Base-by-base conservation (phyloP, 2,797 vertebrate genomes). In the Chelon auratus region DNA sequence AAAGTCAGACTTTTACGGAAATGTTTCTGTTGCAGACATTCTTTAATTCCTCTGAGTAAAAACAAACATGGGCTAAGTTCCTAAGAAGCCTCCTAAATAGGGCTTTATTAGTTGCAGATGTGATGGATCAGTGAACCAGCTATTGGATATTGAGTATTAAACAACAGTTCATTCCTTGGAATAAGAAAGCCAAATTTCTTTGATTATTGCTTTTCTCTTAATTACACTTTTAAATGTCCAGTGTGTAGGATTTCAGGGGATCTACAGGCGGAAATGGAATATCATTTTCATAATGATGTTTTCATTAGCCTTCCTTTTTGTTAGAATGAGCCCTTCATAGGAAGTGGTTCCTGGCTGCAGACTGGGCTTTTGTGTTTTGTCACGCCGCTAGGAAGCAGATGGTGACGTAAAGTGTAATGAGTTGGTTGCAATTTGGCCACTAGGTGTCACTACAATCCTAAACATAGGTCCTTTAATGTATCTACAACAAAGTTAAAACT, bases 31-130 rank as follows among this genome's bases (percentile, higher is more conserved):
- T 52, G 51, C 50, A 37, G 4, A 62, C 17, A n/a, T 5, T 8
- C 15, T 45, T 45, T 45, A n/a, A 18, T 48, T 10, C n/a, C 4
- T 62, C 33, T 24, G 20, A 26, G 36, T 12, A 53, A 48, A 15
- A 56, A n/a, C 45, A 18, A 48, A 17, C n/a, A n/a, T 33, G 17
- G 24, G 68, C 65, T 54, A 37, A 33, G 45, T 62, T 60, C 18
- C 36, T 47, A 51, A 53, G 0, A 1, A 22, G 4, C 39, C 13
- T 33, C n/a, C 42, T 69, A 52, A 56, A 57, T 39, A 15, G 15
- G 53, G 54, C 33, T 58, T 59, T 10, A 63, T 63, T 68, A 54
- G 55, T 53, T 18, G 1, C 6, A 30, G 24, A 5, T 1, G 9
- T 64, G 54, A 13, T 61, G 18, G 18, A 50, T 50, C 48, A 50